Evolutionary conservation across 2,113 vertebrate species (phyloP).

Genomic region (Pardalotus punctatus): DNA sequence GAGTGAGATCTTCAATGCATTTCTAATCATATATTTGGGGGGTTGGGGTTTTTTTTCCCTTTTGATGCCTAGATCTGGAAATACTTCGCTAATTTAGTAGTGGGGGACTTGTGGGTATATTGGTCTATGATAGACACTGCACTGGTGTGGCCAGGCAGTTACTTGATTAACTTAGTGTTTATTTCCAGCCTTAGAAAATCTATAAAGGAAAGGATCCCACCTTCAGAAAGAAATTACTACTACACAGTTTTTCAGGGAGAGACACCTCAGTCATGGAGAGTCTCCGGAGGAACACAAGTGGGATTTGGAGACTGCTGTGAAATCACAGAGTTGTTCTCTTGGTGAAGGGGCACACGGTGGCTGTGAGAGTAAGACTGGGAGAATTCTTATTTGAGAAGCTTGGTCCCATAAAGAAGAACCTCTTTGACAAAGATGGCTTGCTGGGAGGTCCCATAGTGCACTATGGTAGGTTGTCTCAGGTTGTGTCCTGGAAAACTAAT

Average conservation of each 20-base stretch:
- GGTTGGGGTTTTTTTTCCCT: background rate
- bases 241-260: background rate
- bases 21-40: background rate
- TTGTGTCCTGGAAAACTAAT: background rate
- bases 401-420: background rate
- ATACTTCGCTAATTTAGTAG: background rate
- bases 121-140: background rate
- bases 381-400: background rate
- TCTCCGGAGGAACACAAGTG: background rate
- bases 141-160: background rate
- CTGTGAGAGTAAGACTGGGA: background rate
- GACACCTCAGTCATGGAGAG: background rate
- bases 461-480: background rate
- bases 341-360: accelerated
- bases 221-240: background rate
- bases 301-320: background rate
- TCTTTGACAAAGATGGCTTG: background rate
- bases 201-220: background rate
- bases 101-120: background rate
- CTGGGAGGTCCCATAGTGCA: background rate
- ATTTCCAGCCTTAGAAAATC: background rate
- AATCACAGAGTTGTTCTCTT: background rate
- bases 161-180: background rate
- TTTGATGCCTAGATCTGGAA: background rate
- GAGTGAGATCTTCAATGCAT: background rate